A percentile compares a stretch with the other conserved stretches of the same genome.
Evolutionary conservation across 92 coral and sea anemone genomes (phyloP).

Genomic region (Bergia puertoricense): DNA sequence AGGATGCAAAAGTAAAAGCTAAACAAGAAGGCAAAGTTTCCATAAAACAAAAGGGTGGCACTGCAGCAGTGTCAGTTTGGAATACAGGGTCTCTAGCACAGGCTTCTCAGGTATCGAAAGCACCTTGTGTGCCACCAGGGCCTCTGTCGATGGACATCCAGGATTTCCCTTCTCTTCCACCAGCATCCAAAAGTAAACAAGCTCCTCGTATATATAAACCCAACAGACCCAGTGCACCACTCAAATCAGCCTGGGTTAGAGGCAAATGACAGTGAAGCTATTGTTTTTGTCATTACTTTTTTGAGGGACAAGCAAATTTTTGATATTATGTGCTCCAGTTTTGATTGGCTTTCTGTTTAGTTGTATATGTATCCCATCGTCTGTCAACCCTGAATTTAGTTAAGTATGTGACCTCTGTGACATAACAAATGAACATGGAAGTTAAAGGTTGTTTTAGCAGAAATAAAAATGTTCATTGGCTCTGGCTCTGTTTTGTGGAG

Average conservation of each 20-base stretch:
- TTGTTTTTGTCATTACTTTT: too few relatives aligned
- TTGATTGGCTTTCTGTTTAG: background rate
- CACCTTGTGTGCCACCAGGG: constrained; percentile 6
- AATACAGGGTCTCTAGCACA: background rate
- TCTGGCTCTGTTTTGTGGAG: too few relatives aligned
- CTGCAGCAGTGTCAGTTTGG: background rate
- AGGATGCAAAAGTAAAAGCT: constrained; percentile 77
- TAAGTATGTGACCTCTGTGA: too few relatives aligned
- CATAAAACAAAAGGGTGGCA: background rate
- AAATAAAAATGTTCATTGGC: too few relatives aligned
- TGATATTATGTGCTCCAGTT: background rate
- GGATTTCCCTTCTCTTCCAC: constrained; percentile 81
- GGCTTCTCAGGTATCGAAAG: background rate
- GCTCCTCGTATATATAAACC: constrained; percentile 51
- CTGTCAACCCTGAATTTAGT: too few relatives aligned
- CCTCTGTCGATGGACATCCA: constrained; percentile 34
- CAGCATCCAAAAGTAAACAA: constrained; percentile 47
- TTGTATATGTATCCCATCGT: too few relatives aligned
- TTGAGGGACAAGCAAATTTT: background rate
- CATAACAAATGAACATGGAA: too few relatives aligned
- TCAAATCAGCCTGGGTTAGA: constrained; percentile 87
- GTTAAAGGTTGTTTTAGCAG: too few relatives aligned
- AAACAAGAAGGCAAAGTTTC: constrained; percentile 50
- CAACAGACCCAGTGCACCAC: constrained; percentile 44
- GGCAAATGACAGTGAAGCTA: constrained; percentile 62